These are phyloP conservation scores for Ivindomyrus marchei DNA, from an alignment of 2,113 vertebrate species.

Conservation along the genomic window DNA sequence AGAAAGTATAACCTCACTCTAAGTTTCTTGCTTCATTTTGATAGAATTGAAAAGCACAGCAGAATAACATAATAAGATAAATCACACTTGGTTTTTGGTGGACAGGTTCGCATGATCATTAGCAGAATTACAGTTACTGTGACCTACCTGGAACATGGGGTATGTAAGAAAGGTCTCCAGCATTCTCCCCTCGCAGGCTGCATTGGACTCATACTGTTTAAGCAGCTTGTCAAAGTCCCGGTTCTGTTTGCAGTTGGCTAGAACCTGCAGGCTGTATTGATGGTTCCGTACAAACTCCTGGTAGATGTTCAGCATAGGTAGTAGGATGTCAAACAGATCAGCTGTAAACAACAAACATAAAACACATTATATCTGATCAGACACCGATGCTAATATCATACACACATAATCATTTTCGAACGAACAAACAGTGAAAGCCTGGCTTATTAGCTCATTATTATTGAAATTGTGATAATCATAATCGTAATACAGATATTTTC, in stretches of 20 bases:
- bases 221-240: slow-evolving; percentile 97
- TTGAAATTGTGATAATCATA: neutral
- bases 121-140: neutral
- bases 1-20: neutral
- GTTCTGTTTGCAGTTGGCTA: slow-evolving; percentile 98
- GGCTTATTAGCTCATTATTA: slow-evolving; percentile 36
- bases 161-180: slow-evolving; percentile 97
- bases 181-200: slow-evolving; percentile 92
- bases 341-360: slow-evolving; percentile 59
- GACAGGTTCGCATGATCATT: neutral
- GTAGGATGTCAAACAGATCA: slow-evolving; percentile 95
- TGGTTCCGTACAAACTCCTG: slow-evolving; percentile 99
- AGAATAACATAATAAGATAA: neutral
- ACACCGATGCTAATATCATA: slow-evolving; percentile 32
- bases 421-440: slow-evolving; percentile 36
- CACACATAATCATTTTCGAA: neutral
- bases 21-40: neutral
- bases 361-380: neutral
- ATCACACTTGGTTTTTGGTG: neutral
- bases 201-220: slow-evolving; percentile 95
- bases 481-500: slow-evolving; percentile 34
- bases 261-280: slow-evolving; percentile 94
- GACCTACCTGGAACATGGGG: slow-evolving; percentile 94
- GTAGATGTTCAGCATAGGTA: slow-evolving; percentile 98
- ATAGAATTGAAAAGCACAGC: neutral